Percentiles rank a stretch among this genome's conserved stretches.
These are phyloP conservation scores for Prenolepis imparis DNA, from an alignment of 2,888 invertebrate genomes.

Conservation along the genomic window DNA sequence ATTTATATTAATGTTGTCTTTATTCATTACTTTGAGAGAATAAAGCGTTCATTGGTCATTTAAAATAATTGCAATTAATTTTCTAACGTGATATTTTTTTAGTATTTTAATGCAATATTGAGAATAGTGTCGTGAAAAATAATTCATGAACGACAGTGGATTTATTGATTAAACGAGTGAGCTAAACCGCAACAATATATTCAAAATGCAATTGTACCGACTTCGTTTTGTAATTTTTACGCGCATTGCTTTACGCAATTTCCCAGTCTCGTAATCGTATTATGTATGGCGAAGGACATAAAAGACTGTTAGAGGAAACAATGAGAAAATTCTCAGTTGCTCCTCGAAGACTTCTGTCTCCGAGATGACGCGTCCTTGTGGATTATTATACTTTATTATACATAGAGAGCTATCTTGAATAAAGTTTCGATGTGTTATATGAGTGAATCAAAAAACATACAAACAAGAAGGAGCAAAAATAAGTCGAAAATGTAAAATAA, in stretches of 20 bases:
- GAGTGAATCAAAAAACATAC: background rate
- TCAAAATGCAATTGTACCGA: constrained; percentile 5
- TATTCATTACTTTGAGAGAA: background rate
- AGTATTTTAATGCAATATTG: background rate
- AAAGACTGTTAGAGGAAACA: background rate
- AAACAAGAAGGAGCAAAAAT: background rate
- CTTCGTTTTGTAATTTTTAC: constrained; percentile 2
- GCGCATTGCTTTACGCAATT: constrained; percentile 33
- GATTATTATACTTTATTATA: background rate
- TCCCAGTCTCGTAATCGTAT: constrained; percentile 24
- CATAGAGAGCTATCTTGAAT: background rate
- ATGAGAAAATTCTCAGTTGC: background rate
- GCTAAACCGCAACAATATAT: background rate
- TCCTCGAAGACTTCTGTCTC: background rate
- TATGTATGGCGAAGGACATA: constrained; percentile 3
- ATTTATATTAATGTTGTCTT: background rate
- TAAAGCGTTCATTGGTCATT: background rate
- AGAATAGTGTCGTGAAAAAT: background rate
- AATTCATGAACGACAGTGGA: background rate
- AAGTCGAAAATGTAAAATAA: background rate
- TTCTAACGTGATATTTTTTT: background rate
- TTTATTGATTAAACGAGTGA: constrained; percentile 20
- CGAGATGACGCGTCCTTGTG: background rate
- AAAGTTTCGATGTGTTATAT: background rate
- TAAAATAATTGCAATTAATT: background rate